Conservation (phyloP, 2,888 invertebrate species). For the Zootermopsis nevadensis region DNA sequence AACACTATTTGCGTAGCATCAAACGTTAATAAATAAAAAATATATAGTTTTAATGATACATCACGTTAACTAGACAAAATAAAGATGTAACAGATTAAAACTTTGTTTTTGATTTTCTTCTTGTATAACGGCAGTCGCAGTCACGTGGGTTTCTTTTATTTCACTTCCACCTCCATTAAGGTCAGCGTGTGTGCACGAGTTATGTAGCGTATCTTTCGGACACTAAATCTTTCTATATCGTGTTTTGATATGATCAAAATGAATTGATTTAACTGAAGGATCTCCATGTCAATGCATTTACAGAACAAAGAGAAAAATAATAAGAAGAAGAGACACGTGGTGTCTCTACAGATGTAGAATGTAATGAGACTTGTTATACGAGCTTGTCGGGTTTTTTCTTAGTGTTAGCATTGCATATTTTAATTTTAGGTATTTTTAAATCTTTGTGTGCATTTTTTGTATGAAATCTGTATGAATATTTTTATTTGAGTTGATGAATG, state of each 20-base stretch:
- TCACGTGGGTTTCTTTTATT: too few relatives aligned
- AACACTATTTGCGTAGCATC: too few relatives aligned
- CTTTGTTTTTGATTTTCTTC: too few relatives aligned
- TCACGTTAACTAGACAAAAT: too few relatives aligned
- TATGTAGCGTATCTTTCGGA: background rate
- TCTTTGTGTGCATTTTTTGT: background rate
- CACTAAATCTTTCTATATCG: background rate
- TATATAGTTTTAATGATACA: too few relatives aligned
- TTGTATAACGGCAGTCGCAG: too few relatives aligned
- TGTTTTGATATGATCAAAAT: background rate
- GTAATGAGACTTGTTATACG: background rate
- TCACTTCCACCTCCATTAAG: too few relatives aligned
- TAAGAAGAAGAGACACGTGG: background rate
- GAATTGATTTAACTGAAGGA: slow-evolving; percentile 22
- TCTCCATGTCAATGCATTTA: slow-evolving; percentile 40
- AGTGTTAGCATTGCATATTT: slow-evolving; percentile 27
- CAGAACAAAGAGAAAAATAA: background rate
- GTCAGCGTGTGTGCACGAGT: too few relatives aligned
- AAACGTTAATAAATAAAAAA: too few relatives aligned
- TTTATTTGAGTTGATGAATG: background rate
- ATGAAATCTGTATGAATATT: background rate
- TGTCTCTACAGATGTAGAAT: background rate
- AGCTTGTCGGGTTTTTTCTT: background rate
- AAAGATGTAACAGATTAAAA: too few relatives aligned
- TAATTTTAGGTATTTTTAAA: slow-evolving; percentile 37